Base-by-base conservation (phyloP, 2,797 vertebrate species). In the Periparus ater region DNA sequence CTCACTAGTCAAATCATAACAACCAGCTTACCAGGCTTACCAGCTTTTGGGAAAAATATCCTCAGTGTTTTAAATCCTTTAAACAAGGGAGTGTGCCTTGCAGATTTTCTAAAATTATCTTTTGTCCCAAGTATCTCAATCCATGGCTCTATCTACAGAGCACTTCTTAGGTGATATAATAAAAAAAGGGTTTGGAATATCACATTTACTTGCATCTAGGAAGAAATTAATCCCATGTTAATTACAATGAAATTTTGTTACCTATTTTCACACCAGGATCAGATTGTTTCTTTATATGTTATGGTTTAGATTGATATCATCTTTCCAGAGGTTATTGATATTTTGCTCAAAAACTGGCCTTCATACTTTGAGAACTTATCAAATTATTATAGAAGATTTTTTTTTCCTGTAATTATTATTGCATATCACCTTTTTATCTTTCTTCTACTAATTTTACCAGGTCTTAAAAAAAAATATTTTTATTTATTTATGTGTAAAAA, bases 241-340 rank as follows among this genome's bases (percentile, higher is more conserved):
- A 34, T 55, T 30, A 53, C 7, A 36, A 36, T 13, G 12, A 73
- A 68, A 72, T 50, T 66, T 27, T 75, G 10, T 3, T 50, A 61
- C 10, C 30, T 72, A 22, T 20, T 53, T 19, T 48, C 32, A 19
- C 1, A 5, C 3, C 30, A 34, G 18, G 18, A 83, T 32, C 2
- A 7, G 15, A 58, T 22, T 73, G 2, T 17, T 54, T 32, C 7
- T 72, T 85, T 34, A 40, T 42, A 7, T 36, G 2, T 18, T 23
- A 19, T 5, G 4, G 19, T 18, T 71, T 70, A 57, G 17, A 29
- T 10, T 42, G 17, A 20, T 32, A 45, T 6, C 1, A 11, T 34
- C 27, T 66, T 65, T 17, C 13, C 1, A 2, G 10, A 21, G 4
- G 2, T 63, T 53, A 34, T 10, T 57, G 11, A 1, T 25, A 20